Conservation (phyloP, 1,140 invertebrate species). For the Zaprionus capensis region DNA sequence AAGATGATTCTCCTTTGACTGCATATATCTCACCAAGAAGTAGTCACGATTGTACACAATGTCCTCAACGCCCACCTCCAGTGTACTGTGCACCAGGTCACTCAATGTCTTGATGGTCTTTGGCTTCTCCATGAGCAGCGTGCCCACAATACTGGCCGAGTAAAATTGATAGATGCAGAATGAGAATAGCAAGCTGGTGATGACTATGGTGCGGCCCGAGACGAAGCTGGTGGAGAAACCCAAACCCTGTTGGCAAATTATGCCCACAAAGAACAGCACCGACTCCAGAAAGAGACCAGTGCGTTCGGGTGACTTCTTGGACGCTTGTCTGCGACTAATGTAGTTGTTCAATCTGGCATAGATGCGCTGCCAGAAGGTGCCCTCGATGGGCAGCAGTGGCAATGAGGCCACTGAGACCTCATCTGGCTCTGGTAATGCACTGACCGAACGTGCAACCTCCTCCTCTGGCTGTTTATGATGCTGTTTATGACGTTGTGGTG, state of each 20-base stretch:
- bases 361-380: slow-evolving; percentile 49
- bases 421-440: slow-evolving; percentile 7
- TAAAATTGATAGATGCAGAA: slow-evolving; percentile 89
- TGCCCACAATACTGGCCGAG: slow-evolving; percentile 90
- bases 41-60: slow-evolving; percentile 87
- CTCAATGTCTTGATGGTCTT: slow-evolving; percentile 87
- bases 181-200: slow-evolving; percentile 87
- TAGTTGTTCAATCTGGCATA: slow-evolving; percentile 49
- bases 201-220: slow-evolving; percentile 87
- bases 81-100: slow-evolving; percentile 87
- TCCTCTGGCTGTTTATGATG: slow-evolving; percentile 22
- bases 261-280: slow-evolving; percentile 83
- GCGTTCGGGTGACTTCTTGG: slow-evolving; percentile 37
- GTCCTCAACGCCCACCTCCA: slow-evolving; percentile 87
- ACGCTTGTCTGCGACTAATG: slow-evolving; percentile 29
- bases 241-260: slow-evolving; percentile 85
- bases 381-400: slow-evolving; percentile 16
- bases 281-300: slow-evolving; percentile 77
- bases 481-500: slow-evolving; percentile 39
- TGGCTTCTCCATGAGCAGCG: slow-evolving; percentile 87
- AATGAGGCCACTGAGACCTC: slow-evolving; percentile 19
- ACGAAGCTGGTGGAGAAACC: slow-evolving; percentile 84
- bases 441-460: neutral
- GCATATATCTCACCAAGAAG: slow-evolving; percentile 85
- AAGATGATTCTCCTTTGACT: neutral